Evolutionary conservation across 2,113 vertebrate species (phyloP).

Genomic region (Tragelaphus strepsiceros): DNA sequence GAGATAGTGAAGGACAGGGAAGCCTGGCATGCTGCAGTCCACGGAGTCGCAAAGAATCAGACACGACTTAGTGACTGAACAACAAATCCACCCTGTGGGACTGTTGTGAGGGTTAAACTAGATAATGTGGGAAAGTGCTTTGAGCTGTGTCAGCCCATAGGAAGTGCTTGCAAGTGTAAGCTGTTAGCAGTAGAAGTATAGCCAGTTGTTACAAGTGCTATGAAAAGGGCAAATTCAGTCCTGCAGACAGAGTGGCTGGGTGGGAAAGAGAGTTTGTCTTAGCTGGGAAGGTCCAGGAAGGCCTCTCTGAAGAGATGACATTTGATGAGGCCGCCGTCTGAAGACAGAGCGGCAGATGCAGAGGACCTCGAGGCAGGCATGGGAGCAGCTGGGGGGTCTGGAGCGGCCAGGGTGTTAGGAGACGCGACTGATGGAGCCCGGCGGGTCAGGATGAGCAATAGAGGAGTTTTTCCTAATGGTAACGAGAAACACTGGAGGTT

Average conservation of each 20-base stretch:
- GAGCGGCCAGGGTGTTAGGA: no score
- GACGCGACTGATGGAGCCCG: not conserved
- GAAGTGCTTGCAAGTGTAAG: not conserved
- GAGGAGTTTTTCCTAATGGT: not conserved
- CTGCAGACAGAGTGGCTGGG: not conserved
- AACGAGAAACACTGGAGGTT: not conserved
- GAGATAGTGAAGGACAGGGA: not conserved
- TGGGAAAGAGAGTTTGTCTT: not conserved
- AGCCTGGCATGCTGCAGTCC: not conserved
- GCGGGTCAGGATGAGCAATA: not conserved
- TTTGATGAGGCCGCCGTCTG: no score
- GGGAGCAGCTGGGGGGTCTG: rapidly evolving
- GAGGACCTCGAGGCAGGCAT: not conserved
- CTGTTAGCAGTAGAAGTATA: not conserved
- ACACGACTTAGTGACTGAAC: not conserved
- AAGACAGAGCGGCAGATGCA: not conserved
- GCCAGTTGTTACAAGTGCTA: not conserved
- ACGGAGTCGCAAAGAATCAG: not conserved
- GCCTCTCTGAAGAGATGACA: not conserved
- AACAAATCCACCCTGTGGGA: not conserved
- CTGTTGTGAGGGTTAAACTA: not conserved
- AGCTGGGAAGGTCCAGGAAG: not conserved
- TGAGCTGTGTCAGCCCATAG: not conserved
- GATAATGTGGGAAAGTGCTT: not conserved
- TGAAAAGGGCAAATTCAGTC: not conserved